A percentile compares a stretch with the other conserved stretches of the same genome.
phyloP scores from a whole-genome alignment of 2,113 vertebrate species.

The Dryoscopus gambensis region DNA sequence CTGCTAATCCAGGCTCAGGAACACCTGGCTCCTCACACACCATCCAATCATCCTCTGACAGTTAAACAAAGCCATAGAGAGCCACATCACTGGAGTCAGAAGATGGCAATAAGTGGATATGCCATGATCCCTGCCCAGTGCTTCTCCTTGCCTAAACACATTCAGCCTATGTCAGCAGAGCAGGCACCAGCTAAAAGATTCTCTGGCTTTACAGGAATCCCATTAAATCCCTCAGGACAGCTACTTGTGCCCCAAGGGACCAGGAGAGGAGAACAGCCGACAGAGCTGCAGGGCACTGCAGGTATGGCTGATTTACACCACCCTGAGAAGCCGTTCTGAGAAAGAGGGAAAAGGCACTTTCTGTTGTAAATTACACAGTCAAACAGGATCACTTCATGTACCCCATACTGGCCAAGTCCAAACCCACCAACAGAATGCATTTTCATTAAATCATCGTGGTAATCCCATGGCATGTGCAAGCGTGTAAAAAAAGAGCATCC shows the following conservation, averaged over 20 bases:
- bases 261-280: not conserved
- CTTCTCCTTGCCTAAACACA: not conserved
- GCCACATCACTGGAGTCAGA: not conserved
- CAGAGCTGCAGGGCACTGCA: not conserved
- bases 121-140: not conserved
- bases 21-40: not conserved
- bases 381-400: not conserved
- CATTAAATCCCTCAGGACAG: not conserved
- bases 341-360: not conserved
- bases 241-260: fast-evolving
- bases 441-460: not conserved
- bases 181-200: not conserved
- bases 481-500: not conserved
- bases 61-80: not conserved
- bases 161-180: not conserved
- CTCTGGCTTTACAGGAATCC: not conserved
- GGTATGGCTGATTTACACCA: not conserved
- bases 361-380: not conserved
- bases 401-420: not conserved
- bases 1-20: not conserved
- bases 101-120: not conserved
- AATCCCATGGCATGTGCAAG: not conserved
- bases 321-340: not conserved
- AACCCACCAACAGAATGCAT: not conserved
- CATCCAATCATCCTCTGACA: not conserved